A percentile compares a stretch with the other conserved stretches of the same genome.
Conservation (phyloP, 2,113 vertebrate genomes). For the Nothobranchius furzeri region DNA sequence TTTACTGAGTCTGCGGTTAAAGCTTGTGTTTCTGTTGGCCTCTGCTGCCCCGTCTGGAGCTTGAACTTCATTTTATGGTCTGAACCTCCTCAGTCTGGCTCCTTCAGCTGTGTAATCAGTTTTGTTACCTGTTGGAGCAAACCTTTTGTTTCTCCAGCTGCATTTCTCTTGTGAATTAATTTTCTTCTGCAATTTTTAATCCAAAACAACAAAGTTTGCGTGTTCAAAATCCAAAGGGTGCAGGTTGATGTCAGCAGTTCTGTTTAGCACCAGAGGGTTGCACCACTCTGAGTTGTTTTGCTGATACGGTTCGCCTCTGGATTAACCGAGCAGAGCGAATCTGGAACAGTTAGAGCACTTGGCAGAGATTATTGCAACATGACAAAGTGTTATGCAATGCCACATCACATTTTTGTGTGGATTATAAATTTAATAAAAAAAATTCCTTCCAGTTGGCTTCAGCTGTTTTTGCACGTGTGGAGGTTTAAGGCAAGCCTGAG, state of each 20-base stretch:
- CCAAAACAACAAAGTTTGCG: neutral
- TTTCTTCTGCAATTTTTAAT: too few relatives aligned
- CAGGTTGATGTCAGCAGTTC: neutral
- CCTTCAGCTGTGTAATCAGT: slow-evolving; percentile 64
- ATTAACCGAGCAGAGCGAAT: slow-evolving; percentile 29
- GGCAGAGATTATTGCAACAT: too few relatives aligned
- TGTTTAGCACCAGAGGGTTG: slow-evolving; percentile 12
- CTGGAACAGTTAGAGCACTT: slow-evolving; percentile 45
- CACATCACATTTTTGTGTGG: slow-evolving; percentile 20
- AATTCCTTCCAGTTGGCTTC: neutral
- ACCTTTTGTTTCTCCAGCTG: slow-evolving; percentile 48
- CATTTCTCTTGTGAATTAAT: too few relatives aligned
- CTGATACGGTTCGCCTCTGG: slow-evolving; percentile 33
- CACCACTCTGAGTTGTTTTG: slow-evolving; percentile 34
- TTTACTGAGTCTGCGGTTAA: too few relatives aligned
- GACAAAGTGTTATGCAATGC: slow-evolving; percentile 21
- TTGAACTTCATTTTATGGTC: too few relatives aligned
- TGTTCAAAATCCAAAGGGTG: too few relatives aligned
- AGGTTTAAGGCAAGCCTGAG: slow-evolving; percentile 8
- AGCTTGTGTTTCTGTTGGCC: too few relatives aligned
- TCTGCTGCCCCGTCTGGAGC: too few relatives aligned
- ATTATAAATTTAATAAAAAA: slow-evolving; percentile 1
- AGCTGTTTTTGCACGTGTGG: neutral
- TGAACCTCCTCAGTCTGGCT: too few relatives aligned
- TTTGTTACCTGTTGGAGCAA: slow-evolving; percentile 56